Evolutionary conservation across 2,888 invertebrate species (phyloP), one percentile per base, ranked within the genome.

Genomic region (Tyria jacobaeae): DNA sequence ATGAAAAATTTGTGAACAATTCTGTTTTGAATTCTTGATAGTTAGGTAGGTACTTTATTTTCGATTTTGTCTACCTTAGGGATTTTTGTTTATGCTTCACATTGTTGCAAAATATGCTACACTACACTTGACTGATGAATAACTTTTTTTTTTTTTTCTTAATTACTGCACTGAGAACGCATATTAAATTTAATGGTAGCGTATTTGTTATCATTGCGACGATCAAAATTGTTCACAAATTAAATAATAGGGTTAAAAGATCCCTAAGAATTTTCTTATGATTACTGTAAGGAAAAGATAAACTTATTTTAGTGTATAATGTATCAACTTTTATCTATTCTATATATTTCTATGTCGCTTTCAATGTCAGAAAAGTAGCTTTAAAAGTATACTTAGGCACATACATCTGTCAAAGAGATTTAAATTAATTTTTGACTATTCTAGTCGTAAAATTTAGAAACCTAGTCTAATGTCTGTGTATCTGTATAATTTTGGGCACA

Each of bases 281-380:
- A 93, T 92, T 92, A 93, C 85, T 86, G 76, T 92, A 92, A 92
- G 92, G 86, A 86, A 84, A 87, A 81, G 80, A 82, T 87, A 86
- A 68, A 77, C 71, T 75, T 92, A 92, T 91, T 90, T 90, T 89
- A 92, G 86, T 82, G 86, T 88, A 76, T 78, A 86, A 84, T 83
- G 84, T 88, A 89, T 85, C 82, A 84, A 83, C 84, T 85, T 86
- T 83, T 85, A 82, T 83, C 84, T 89, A 84, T 87, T 44, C 86
- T 85, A 86, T 87, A 85, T 86, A 87, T 89, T 89, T 91, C 84
- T 89, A 90, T 89, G 84, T 92, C 91, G 92, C 92, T 92, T 92
- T 92, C 84, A 87, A 87, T 92, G 91, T 92, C 87, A 87, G 72
- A 75, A 70, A 74, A 72, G 77, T 83, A 83, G 82, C 82, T 82